These are phyloP conservation scores for Microtus richardsoni DNA, from an alignment of 2,113 vertebrate genomes.

Conservation along the genomic window DNA sequence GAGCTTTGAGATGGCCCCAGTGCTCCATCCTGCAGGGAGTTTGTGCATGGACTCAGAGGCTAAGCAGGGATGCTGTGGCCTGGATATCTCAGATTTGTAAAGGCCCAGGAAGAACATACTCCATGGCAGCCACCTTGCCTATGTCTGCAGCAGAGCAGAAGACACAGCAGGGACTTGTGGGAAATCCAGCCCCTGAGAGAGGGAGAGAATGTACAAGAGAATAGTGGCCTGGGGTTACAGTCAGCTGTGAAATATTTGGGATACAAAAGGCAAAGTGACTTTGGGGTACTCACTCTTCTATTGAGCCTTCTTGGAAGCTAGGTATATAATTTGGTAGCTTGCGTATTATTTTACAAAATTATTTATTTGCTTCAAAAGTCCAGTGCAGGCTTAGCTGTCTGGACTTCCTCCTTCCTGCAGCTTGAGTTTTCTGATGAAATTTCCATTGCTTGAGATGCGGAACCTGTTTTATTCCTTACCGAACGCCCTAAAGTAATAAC, in stretches of 20 bases:
- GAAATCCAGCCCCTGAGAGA: not conserved
- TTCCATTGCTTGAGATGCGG: not conserved
- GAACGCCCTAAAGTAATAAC: conserved; percentile 11
- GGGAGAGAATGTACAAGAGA: not conserved
- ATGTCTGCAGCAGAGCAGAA: not conserved
- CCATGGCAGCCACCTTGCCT: not conserved
- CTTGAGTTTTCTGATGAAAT: not conserved
- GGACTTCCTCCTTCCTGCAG: not conserved
- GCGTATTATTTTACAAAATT: conserved; percentile 30
- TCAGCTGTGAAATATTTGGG: not conserved
- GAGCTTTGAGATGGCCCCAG: not conserved
- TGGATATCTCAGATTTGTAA: not conserved
- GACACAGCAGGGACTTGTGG: not conserved
- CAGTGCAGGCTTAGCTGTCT: not conserved
- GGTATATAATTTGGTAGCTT: conserved; percentile 23
- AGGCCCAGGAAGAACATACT: not conserved
- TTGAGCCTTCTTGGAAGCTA: not conserved
- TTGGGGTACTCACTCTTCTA: not conserved
- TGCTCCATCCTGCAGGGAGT: not conserved
- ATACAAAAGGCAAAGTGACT: not conserved
- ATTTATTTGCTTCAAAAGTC: conserved; percentile 7
- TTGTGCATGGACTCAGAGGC: not conserved
- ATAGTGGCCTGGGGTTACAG: not conserved
- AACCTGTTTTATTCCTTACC: not conserved
- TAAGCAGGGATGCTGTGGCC: not conserved